Evolutionary conservation across 2,113 vertebrate genomes (phyloP).

Genomic region (Heterotis niloticus): DNA sequence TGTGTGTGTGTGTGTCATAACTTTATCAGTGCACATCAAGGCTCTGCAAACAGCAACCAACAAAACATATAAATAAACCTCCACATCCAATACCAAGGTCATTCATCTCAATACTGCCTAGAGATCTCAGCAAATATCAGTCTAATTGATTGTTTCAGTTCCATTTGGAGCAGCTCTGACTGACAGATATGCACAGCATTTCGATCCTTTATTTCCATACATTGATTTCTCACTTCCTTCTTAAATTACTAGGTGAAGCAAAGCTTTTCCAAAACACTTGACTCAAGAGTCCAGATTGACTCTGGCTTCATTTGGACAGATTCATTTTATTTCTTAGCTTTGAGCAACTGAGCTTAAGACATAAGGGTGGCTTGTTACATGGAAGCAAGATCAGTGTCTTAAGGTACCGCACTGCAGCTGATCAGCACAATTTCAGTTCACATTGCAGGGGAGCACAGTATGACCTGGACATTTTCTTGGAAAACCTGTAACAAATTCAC

Average conservation of each 20-base stretch:
- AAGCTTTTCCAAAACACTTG: background rate
- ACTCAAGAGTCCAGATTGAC: conserved; percentile 31
- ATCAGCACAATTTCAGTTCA: too few species aligned
- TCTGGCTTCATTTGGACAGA: conserved; percentile 18
- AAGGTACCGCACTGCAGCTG: too few species aligned
- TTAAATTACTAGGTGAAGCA: background rate
- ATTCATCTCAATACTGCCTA: background rate
- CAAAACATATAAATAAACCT: background rate
- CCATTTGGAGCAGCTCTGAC: background rate
- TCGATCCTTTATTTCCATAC: background rate
- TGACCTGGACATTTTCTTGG: too few species aligned
- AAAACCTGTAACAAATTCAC: too few species aligned
- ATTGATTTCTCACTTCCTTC: background rate
- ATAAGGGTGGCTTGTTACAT: too few species aligned
- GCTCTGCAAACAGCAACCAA: background rate
- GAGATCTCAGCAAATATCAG: background rate
- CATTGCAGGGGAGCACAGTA: too few species aligned
- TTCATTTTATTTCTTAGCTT: too few species aligned
- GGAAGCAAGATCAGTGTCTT: too few species aligned
- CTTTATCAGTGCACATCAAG: background rate
- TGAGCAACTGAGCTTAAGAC: too few species aligned
- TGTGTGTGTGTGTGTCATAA: background rate
- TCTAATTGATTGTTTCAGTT: background rate
- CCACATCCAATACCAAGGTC: background rate
- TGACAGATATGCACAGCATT: conserved; percentile 3